Evolutionary conservation across 2,113 vertebrate species (phyloP).

Genomic region (Leucopsar rothschildi): DNA sequence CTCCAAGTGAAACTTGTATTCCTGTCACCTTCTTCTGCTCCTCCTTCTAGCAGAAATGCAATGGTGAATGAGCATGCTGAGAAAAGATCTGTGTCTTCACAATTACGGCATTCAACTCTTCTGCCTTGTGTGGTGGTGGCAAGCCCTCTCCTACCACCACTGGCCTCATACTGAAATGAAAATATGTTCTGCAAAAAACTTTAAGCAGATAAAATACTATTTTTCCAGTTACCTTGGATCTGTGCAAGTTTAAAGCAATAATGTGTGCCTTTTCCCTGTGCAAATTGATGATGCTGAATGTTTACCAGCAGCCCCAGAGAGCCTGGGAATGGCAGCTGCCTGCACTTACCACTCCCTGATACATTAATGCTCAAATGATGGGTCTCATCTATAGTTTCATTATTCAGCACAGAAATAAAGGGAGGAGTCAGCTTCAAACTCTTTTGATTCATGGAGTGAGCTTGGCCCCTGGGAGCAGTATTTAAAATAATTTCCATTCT

Average conservation of each 20-base stretch:
- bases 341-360: background rate
- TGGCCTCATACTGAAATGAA: background rate
- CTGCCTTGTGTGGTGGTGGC: background rate
- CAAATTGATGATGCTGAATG: background rate
- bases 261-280: background rate
- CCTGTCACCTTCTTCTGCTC: background rate
- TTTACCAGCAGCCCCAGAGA: conserved; percentile 11
- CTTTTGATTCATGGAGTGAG: background rate
- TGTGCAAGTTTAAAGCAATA: conserved; percentile 38
- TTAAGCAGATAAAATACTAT: background rate
- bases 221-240: background rate
- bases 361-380: background rate
- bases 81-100: background rate
- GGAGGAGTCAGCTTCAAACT: background rate
- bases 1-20: background rate
- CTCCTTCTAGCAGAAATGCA: background rate
- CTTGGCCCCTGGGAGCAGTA: background rate
- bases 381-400: background rate
- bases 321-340: conserved; percentile 30
- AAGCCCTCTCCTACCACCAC: background rate
- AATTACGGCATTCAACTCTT: background rate
- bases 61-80: background rate
- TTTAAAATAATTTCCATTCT: background rate
- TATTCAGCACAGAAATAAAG: background rate
- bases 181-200: background rate